Evolutionary conservation across 2,888 invertebrate species (phyloP).

Genomic region (Machimus atricapillus): DNA sequence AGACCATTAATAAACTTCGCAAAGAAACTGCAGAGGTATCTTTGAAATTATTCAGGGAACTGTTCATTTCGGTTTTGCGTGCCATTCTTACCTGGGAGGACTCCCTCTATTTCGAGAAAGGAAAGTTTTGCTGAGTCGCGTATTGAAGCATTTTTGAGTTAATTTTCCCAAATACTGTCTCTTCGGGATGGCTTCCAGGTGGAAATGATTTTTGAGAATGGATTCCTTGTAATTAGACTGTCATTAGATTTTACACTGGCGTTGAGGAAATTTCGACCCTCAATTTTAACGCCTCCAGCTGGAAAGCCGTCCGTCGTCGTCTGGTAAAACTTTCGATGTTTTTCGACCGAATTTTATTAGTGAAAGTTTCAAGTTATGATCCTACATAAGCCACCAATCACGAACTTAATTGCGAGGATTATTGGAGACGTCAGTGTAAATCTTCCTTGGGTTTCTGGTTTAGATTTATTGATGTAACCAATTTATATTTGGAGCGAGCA

Average conservation of each 20-base stretch:
- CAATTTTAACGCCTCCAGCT: not conserved
- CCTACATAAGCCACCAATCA: not conserved
- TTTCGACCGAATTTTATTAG: not conserved
- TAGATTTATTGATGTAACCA: not conserved
- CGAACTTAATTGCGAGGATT: not conserved
- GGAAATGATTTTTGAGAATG: not conserved
- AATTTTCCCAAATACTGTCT: not conserved
- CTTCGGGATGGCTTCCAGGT: not conserved
- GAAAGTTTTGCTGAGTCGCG: not conserved
- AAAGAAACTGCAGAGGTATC: not conserved
- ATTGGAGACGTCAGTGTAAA: not conserved
- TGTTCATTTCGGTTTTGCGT: not conserved
- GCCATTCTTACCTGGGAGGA: not conserved
- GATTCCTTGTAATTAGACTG: not conserved
- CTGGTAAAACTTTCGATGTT: not conserved
- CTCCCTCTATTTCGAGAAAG: not conserved
- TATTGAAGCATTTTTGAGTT: not conserved
- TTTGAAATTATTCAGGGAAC: not conserved
- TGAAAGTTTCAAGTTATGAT: not conserved
- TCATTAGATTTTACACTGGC: not conserved
- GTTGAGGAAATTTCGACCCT: not conserved
- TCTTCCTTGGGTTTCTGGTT: not conserved
- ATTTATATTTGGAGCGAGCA: not conserved
- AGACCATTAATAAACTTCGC: not conserved
- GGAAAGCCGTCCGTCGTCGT: not conserved